Conservation (phyloP, 2,888 invertebrate genomes). For the Schrankia costaestrigalis region DNA sequence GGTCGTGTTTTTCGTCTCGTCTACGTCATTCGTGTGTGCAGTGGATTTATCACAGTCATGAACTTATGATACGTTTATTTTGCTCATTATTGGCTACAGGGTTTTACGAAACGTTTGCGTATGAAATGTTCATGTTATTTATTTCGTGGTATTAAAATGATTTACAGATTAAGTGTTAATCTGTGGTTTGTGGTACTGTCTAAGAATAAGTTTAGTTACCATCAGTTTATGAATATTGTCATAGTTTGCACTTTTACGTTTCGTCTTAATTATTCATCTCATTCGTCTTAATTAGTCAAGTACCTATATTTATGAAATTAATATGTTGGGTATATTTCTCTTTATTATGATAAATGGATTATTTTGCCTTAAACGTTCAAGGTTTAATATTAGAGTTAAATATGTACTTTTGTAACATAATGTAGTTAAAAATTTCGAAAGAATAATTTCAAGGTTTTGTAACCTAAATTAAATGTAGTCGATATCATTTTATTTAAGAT, state of each 20-base stretch:
- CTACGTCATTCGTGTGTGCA: constrained; percentile 40
- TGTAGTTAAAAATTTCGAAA: constrained; percentile 22
- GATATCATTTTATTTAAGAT: constrained; percentile 1
- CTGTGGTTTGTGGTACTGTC: too few species aligned
- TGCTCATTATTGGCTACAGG: constrained; percentile 40
- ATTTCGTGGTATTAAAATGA: constrained; percentile 42
- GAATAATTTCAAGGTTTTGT: constrained; percentile 23
- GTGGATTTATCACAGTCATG: constrained; percentile 30
- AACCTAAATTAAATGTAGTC: constrained; percentile 12
- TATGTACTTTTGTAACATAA: constrained; percentile 22
- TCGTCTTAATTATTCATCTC: constrained; percentile 7
- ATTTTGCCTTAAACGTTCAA: constrained; percentile 18
- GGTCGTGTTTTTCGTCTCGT: constrained; percentile 36
- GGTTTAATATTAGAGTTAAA: constrained; percentile 21
- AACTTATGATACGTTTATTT: constrained; percentile 31
- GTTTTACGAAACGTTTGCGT: constrained; percentile 42
- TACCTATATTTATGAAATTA: too few species aligned
- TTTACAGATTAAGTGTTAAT: too few species aligned
- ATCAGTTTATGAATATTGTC: constrained; percentile 10
- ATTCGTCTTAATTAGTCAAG: too few species aligned
- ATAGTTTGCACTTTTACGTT: constrained; percentile 13
- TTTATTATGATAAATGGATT: too few species aligned
- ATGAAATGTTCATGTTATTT: constrained; percentile 38
- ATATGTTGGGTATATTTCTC: too few species aligned
- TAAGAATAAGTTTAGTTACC: too few species aligned